phyloP scores from a whole-genome alignment of 2,888 invertebrate species.

The Eristalinus aeneus region DNA sequence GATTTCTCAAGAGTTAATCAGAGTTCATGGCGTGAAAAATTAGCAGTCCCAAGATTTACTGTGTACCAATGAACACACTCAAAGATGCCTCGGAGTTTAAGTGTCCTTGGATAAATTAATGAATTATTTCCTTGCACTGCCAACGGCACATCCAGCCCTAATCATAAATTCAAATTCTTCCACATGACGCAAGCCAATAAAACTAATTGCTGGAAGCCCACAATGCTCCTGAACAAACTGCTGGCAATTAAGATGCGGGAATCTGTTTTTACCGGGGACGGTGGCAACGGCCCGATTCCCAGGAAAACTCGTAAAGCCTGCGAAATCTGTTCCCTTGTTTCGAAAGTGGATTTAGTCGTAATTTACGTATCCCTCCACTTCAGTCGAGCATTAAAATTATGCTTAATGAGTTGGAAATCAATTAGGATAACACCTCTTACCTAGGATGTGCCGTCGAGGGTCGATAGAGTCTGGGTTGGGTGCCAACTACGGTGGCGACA shows the following conservation, averaged over 20 bases:
- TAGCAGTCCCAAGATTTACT: constrained; percentile 27
- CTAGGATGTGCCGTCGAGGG: neutral
- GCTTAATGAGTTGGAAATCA: constrained; percentile 68
- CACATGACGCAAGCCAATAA: constrained; percentile 61
- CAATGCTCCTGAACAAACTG: constrained; percentile 41
- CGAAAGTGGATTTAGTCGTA: constrained; percentile 38
- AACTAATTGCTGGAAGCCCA: constrained; percentile 61
- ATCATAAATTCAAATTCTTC: constrained; percentile 62
- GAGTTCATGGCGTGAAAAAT: constrained; percentile 36
- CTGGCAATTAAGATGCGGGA: constrained; percentile 47
- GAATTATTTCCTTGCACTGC: constrained; percentile 24
- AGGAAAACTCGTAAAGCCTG: neutral
- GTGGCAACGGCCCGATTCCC: neutral
- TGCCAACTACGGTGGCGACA: neutral
- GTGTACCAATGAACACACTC: constrained; percentile 22
- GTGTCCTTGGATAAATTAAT: constrained; percentile 32
- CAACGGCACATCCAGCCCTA: constrained; percentile 10
- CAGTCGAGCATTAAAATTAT: constrained; percentile 46
- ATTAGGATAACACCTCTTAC: constrained; percentile 57
- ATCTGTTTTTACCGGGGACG: constrained; percentile 33
- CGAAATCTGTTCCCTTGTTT: constrained; percentile 35
- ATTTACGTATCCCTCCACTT: constrained; percentile 47
- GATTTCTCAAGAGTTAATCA: neutral
- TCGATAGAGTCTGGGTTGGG: neutral
- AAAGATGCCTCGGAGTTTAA: neutral